Evolutionary conservation across 2,113 vertebrate species (phyloP).

Genomic region (Petroica traversi): DNA sequence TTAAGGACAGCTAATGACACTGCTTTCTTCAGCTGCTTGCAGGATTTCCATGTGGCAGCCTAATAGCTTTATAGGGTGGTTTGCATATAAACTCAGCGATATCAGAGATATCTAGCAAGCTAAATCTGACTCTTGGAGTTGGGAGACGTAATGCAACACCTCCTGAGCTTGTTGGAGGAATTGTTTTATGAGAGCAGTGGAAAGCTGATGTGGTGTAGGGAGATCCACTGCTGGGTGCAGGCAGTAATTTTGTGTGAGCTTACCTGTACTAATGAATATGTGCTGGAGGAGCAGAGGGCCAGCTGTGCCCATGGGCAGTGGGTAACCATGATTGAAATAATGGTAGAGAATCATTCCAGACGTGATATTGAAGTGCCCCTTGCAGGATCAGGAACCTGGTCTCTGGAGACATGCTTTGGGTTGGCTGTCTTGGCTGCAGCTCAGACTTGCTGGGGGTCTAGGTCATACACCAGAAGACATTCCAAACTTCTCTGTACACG

Average conservation of each 20-base stretch:
- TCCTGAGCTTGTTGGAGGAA: neutral
- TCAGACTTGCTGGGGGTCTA: neutral
- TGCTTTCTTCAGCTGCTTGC: neutral
- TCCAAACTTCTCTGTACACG: neutral
- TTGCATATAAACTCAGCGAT: neutral
- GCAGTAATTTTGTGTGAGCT: neutral
- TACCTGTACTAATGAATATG: neutral
- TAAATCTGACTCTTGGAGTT: neutral
- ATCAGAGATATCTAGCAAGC: neutral
- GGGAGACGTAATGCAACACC: neutral
- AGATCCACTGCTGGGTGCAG: neutral
- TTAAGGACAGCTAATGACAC: neutral
- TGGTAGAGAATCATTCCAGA: neutral
- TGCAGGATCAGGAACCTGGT: neutral
- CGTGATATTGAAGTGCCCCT: neutral
- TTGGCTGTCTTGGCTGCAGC: neutral
- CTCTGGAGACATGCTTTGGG: neutral
- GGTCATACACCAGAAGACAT: neutral
- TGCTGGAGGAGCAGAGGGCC: neutral
- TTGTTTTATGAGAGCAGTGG: neutral
- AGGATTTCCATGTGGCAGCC: neutral
- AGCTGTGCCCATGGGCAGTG: neutral
- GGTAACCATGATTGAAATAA: fast-evolving
- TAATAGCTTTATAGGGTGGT: neutral
- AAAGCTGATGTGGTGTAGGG: neutral